Evolutionary conservation across 2,888 invertebrate species (phyloP).

Genomic region (Neoitamus cyanurus): DNA sequence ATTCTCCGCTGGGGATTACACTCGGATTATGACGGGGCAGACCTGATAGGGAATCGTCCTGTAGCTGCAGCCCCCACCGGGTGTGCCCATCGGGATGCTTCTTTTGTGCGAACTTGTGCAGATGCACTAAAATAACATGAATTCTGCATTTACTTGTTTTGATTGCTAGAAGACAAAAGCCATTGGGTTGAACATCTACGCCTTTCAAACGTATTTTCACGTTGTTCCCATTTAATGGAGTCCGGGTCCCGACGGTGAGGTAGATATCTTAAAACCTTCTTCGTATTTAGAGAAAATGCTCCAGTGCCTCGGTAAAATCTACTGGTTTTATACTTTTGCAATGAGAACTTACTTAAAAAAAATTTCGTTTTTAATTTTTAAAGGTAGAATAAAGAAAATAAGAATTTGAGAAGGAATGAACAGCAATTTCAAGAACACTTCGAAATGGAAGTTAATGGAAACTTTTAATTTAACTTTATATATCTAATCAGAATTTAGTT

Average conservation of each 20-base stretch:
- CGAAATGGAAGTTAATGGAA: too few species aligned
- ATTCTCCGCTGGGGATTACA: slow-evolving; percentile 5
- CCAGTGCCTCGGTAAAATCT: neutral
- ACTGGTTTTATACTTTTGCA: neutral
- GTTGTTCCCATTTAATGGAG: neutral
- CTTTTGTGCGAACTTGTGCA: slow-evolving; percentile 32
- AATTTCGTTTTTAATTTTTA: neutral
- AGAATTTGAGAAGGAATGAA: neutral
- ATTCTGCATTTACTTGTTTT: slow-evolving; percentile 11
- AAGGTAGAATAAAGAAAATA: neutral
- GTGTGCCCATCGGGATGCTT: neutral
- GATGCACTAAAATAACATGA: neutral
- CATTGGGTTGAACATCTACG: neutral
- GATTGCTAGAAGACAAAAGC: neutral
- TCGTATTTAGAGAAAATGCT: neutral
- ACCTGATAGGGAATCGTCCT: neutral
- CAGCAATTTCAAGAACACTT: too few species aligned
- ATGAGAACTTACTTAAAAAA: neutral
- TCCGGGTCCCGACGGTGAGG: neutral
- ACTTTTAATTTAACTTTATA: too few species aligned
- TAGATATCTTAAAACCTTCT: neutral
- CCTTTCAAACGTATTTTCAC: neutral
- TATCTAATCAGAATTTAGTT: too few species aligned
- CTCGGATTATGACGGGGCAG: neutral
- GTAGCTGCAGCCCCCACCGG: neutral